Percentiles rank a stretch among this genome's conserved stretches.
Evolutionary conservation across 2,797 vertebrate genomes (phyloP).

Genomic region (Eremophila alpestris): DNA sequence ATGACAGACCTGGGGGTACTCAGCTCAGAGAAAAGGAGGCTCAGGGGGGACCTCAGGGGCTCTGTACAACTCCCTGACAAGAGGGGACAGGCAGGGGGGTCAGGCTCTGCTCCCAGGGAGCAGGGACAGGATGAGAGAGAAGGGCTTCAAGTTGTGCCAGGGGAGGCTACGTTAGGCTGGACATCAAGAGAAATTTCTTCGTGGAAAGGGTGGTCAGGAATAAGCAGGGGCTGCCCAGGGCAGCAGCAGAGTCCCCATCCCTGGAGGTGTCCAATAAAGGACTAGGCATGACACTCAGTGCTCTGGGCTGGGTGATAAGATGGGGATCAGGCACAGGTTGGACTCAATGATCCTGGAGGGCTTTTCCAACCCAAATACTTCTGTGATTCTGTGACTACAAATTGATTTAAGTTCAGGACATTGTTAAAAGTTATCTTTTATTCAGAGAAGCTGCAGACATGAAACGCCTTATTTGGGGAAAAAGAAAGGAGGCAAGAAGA

Average conservation of each 20-base stretch:
- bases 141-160: fast-evolving
- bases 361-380: not conserved
- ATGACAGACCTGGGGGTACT: not conserved
- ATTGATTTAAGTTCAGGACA: not conserved
- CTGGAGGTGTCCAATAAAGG: not conserved
- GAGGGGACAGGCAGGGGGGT: fast-evolving
- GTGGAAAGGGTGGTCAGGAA: not conserved
- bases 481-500: not conserved
- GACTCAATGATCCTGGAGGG: not conserved
- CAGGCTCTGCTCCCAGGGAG: not conserved
- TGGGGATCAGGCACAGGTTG: not conserved
- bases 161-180: not conserved
- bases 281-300: not conserved
- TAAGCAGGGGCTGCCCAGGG: not conserved
- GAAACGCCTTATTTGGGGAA: not conserved
- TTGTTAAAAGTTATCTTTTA: not conserved
- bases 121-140: not conserved
- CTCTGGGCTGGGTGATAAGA: not conserved
- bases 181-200: not conserved
- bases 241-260: not conserved
- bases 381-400: not conserved
- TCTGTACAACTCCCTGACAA: not conserved
- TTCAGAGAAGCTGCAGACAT: not conserved
- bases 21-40: not conserved
- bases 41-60: not conserved